A percentile compares a stretch with the other conserved stretches of the same genome.
Conservation (phyloP, 2,888 invertebrate genomes). For the Xanthostigma xanthostigma region DNA sequence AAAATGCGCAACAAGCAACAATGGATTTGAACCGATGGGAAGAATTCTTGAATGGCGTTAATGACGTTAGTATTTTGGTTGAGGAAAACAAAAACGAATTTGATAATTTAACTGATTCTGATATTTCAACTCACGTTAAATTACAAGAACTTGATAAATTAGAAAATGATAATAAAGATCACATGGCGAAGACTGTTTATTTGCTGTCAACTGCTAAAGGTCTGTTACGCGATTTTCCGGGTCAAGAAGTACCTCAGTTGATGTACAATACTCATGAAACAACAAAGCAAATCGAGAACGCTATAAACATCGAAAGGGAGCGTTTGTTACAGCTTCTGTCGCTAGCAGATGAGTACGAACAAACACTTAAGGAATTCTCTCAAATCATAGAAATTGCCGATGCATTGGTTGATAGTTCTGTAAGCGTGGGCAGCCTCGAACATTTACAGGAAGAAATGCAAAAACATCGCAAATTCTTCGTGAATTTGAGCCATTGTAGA, state of each 20-base stretch:
- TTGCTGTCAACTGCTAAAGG: slow-evolving; percentile 45
- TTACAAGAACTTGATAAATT: slow-evolving; percentile 53
- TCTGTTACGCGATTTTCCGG: slow-evolving; percentile 52
- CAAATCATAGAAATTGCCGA: slow-evolving; percentile 77
- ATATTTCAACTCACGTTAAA: slow-evolving; percentile 50
- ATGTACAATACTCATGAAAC: slow-evolving; percentile 50
- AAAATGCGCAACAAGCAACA: slow-evolving; percentile 38
- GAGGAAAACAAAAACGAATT: slow-evolving; percentile 35
- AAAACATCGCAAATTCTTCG: slow-evolving; percentile 78
- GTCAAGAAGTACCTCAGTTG: slow-evolving; percentile 50
- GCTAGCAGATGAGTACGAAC: slow-evolving; percentile 74
- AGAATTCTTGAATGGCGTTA: slow-evolving; percentile 48
- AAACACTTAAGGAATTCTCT: slow-evolving; percentile 72
- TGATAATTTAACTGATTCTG: slow-evolving; percentile 41
- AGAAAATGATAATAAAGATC: slow-evolving; percentile 48
- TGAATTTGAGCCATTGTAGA: slow-evolving; percentile 73
- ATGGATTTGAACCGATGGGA: slow-evolving; percentile 55
- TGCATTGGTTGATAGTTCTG: slow-evolving; percentile 60
- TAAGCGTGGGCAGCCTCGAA: slow-evolving; percentile 57
- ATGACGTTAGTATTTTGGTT: slow-evolving; percentile 38
- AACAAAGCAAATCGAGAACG: slow-evolving; percentile 52
- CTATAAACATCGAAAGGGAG: slow-evolving; percentile 56
- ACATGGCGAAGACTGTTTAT: slow-evolving; percentile 42
- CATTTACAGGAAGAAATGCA: slow-evolving; percentile 82
- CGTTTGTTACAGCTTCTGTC: slow-evolving; percentile 58